phyloP scores from a whole-genome alignment of 2,113 vertebrate genomes.

The Ranitomeya variabilis region DNA sequence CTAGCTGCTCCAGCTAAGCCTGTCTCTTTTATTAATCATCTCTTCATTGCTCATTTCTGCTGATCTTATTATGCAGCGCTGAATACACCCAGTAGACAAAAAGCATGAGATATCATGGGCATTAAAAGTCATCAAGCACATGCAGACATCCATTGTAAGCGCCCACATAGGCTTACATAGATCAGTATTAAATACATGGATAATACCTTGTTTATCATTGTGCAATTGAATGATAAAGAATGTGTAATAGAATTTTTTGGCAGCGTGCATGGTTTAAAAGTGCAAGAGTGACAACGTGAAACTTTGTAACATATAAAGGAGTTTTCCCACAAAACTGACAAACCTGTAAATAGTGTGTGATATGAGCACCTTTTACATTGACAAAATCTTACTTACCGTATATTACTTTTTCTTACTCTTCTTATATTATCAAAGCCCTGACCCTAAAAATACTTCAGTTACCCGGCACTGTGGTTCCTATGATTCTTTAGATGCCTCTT shows the following conservation, averaged over 20 bases:
- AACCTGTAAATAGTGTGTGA: no score
- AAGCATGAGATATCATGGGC: background rate
- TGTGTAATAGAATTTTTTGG: background rate
- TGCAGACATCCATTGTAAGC: background rate
- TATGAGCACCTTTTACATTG: no score
- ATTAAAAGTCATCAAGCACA: background rate
- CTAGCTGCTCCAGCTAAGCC: background rate
- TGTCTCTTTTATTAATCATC: conserved; percentile 9
- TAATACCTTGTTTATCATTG: background rate
- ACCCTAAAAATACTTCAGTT: no score
- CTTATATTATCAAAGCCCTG: no score
- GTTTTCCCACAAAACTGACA: no score
- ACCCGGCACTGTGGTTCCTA: no score
- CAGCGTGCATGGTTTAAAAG: background rate
- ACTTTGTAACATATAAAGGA: no score
- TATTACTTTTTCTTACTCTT: no score
- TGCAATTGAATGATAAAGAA: background rate
- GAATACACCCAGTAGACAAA: background rate
- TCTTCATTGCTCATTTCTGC: background rate
- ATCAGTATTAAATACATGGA: background rate
- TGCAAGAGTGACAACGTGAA: background rate
- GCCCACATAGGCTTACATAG: background rate
- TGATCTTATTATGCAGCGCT: conserved; percentile 10
- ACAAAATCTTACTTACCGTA: no score
- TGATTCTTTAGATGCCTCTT: no score